These are phyloP conservation scores for Oreochromis spilurus DNA, from an alignment of 2,113 vertebrate species.

Conservation along the genomic window DNA sequence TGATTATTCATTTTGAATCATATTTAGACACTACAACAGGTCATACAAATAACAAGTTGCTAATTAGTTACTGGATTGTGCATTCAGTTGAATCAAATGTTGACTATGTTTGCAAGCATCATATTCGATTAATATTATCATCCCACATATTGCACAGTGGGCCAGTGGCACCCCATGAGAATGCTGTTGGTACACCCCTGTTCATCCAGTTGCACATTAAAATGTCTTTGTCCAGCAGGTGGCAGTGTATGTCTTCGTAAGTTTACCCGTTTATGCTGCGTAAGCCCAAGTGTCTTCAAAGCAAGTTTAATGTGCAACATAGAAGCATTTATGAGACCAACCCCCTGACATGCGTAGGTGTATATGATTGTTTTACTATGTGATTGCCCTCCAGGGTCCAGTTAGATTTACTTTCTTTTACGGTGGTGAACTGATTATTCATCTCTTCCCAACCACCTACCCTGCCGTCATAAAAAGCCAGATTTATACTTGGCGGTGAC, in stretches of 20 bases:
- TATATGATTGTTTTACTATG: background rate
- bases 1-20: background rate
- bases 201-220: background rate
- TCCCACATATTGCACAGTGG: background rate
- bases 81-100: background rate
- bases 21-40: background rate
- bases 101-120: background rate
- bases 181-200: background rate
- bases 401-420: background rate
- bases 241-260: background rate
- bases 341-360: background rate
- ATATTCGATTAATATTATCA: background rate
- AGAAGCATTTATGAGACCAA: background rate
- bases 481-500: slow-evolving; percentile 5
- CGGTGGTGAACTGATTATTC: background rate
- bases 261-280: background rate
- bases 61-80: background rate
- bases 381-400: background rate
- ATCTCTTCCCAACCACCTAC: background rate
- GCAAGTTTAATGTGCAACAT: background rate
- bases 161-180: background rate
- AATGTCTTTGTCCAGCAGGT: background rate
- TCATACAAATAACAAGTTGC: background rate
- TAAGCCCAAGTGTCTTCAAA: background rate
- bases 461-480: background rate